Evolutionary conservation across 1,140 invertebrate genomes (phyloP), one percentile per base, ranked within the genome.

Genomic region (Pristionchus pacificus): DNA sequence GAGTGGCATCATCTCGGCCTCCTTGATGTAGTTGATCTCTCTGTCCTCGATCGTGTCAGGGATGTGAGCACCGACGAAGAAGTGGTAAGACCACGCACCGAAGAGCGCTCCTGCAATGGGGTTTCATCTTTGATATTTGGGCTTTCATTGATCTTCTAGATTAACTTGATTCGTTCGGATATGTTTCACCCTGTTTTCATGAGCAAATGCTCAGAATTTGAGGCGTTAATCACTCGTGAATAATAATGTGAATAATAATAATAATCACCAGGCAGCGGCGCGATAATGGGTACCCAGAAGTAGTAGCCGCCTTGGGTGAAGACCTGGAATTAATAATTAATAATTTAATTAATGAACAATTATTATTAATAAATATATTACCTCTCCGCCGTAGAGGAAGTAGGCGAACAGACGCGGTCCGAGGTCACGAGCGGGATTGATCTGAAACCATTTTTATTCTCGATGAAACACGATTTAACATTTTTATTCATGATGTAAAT

Each of bases 341-440:
- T n/a, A n/a, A n/a, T n/a, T n/a, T n/a, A n/a, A n/a, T n/a, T n/a
- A n/a, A n/a, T n/a, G n/a, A n/a, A n/a, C n/a, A n/a, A n/a, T n/a
- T n/a, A n/a, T n/a, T n/a, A n/a, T n/a, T n/a, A n/a, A n/a, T n/a
- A n/a, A n/a, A n/a, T n/a, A n/a, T n/a, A n/a, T n/a, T n/a, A n/a
- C n/a, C 25, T 49, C 33, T 1, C 63, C 59, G 32, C 65, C 71
- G 33, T 75, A 75, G 70, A 68, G 68, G 70, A 75, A 75, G 57
- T 25, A 30, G 29, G 71, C 66, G 60, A 76, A 60, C 32, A 76
- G 33, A 32, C 75, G 76, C 25, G 75, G 75, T 66, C 75, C 75
- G 60, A 76, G 57, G 27, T 76, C 75, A 68, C 75, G 74, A 67
- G 75, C 75, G 28, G 75, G 75, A 60, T 76, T 76, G 64, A 76